Conservation (phyloP, 2,113 vertebrate species). For the Cyanoliseus patagonus region DNA sequence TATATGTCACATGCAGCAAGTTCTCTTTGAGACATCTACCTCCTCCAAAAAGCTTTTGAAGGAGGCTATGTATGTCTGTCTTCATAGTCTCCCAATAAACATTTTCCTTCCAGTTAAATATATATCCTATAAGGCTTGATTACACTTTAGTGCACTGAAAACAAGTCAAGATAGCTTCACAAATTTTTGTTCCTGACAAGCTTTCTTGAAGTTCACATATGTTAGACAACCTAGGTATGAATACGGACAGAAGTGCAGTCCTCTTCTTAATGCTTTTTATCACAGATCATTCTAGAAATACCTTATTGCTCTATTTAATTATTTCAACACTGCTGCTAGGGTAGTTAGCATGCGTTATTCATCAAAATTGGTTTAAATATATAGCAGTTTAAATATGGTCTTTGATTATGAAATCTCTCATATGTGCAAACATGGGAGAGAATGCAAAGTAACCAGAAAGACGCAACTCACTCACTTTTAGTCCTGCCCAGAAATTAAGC, state of each 20-base stretch:
- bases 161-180: neutral
- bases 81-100: neutral
- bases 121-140: neutral
- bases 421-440: neutral
- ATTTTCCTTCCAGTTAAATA: neutral
- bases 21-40: neutral
- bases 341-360: neutral
- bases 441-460: neutral
- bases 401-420: neutral
- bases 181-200: neutral
- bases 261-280: neutral
- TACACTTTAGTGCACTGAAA: neutral
- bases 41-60: neutral
- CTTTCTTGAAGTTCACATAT: neutral
- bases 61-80: neutral
- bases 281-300: neutral
- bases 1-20: neutral
- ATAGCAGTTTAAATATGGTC: neutral
- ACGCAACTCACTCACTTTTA: neutral
- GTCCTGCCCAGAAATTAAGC: neutral
- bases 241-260: neutral
- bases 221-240: neutral
- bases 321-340: neutral
- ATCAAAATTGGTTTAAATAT: neutral
- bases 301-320: neutral